phyloP scores from a whole-genome alignment of 2,888 invertebrate genomes.

The Drosophila pegasa region DNA sequence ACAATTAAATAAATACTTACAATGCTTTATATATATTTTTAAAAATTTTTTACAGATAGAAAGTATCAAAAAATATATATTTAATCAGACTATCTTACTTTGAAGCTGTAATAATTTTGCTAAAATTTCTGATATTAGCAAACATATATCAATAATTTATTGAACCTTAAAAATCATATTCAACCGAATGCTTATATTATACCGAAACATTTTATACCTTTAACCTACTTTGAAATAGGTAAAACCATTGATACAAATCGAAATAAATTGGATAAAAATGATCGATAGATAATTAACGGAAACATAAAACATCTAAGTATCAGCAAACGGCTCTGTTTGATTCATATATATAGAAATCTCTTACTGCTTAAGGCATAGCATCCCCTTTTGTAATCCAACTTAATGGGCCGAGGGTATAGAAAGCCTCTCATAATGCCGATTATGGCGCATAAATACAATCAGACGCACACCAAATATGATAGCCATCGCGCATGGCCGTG shows the following conservation, averaged over 20 bases:
- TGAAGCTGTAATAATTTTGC: background rate
- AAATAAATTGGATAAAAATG: background rate
- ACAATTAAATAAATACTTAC: too few relatives aligned
- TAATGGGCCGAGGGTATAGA: slow-evolving; percentile 21
- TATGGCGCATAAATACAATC: slow-evolving; percentile 69
- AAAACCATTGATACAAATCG: too few relatives aligned
- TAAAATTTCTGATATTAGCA: background rate
- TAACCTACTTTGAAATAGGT: too few relatives aligned
- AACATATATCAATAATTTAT: background rate
- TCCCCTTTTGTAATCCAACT: background rate
- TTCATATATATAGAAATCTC: background rate
- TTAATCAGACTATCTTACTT: too few relatives aligned
- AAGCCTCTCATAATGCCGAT: slow-evolving; percentile 72
- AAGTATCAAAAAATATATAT: too few relatives aligned
- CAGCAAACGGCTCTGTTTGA: background rate
- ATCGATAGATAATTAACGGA: background rate
- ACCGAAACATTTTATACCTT: too few relatives aligned
- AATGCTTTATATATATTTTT: too few relatives aligned
- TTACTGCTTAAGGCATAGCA: background rate
- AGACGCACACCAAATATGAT: slow-evolving; percentile 34
- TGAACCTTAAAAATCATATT: too few relatives aligned
- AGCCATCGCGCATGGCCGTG: background rate
- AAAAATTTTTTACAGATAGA: too few relatives aligned
- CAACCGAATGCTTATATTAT: too few relatives aligned
- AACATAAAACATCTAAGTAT: background rate